phyloP scores from a whole-genome alignment of 2,888 invertebrate species.

The Apodemia mormo region DNA sequence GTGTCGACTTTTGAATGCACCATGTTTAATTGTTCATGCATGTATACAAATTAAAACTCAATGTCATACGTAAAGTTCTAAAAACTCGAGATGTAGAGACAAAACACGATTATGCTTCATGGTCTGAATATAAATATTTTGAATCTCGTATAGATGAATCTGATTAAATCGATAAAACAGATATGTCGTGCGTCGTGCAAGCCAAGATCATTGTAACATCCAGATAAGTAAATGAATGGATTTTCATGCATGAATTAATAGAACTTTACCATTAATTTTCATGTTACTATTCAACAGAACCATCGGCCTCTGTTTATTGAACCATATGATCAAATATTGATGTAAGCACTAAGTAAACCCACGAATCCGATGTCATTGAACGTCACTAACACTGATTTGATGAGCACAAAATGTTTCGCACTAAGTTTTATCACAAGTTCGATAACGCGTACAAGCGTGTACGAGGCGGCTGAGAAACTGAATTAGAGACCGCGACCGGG shows the following conservation, averaged over 20 bases:
- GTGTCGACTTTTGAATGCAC: slow-evolving; percentile 69
- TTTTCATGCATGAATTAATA: slow-evolving; percentile 59
- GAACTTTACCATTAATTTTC: slow-evolving; percentile 78
- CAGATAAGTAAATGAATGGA: slow-evolving; percentile 59
- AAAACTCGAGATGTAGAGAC: background rate
- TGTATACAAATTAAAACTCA: slow-evolving; percentile 73
- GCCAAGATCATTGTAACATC: slow-evolving; percentile 72
- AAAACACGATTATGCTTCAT: background rate
- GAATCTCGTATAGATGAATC: background rate
- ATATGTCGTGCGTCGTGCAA: slow-evolving; percentile 67
- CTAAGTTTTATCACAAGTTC: slow-evolving; percentile 64
- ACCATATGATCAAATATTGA: slow-evolving; percentile 40
- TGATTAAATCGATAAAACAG: slow-evolving; percentile 20
- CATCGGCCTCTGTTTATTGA: slow-evolving; percentile 67
- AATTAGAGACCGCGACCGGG: slow-evolving; percentile 39
- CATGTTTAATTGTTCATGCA: slow-evolving; percentile 71
- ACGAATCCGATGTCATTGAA: slow-evolving; percentile 50
- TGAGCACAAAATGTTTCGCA: slow-evolving; percentile 54
- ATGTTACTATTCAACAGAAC: slow-evolving; percentile 79
- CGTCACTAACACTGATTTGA: slow-evolving; percentile 68
- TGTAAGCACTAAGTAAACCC: slow-evolving; percentile 57
- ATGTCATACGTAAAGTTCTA: slow-evolving; percentile 66
- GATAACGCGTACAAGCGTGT: slow-evolving; percentile 45
- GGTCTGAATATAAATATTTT: background rate
- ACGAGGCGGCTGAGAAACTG: slow-evolving; percentile 57